Conservation (phyloP, 2,113 vertebrate genomes). For the Prionailurus bengalensis region DNA sequence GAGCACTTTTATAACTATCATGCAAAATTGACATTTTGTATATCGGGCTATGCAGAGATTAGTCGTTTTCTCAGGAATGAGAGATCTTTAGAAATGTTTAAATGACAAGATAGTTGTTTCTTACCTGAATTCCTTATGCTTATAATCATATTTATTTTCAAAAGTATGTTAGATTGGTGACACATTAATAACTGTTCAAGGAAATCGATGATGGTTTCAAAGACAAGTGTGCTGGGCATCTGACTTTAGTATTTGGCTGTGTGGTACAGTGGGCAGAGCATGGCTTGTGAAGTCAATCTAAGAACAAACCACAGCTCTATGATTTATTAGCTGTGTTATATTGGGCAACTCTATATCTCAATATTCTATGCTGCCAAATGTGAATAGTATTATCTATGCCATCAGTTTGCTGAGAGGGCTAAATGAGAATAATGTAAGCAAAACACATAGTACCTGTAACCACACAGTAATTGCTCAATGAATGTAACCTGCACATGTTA, state of each 20-base stretch:
- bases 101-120: neutral
- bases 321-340: neutral
- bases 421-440: neutral
- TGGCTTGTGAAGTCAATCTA: neutral
- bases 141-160: neutral
- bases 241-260: neutral
- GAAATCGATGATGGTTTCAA: neutral
- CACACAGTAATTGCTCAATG: neutral
- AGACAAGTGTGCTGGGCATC: neutral
- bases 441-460: neutral
- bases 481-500: neutral
- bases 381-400: neutral
- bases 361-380: neutral
- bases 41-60: neutral
- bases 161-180: neutral
- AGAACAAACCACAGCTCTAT: neutral
- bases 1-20: neutral
- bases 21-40: neutral
- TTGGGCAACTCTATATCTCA: neutral
- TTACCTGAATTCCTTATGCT: neutral
- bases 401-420: neutral
- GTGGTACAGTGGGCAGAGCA: neutral
- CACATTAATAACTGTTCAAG: neutral
- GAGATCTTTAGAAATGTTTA: conserved; percentile 42
- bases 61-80: neutral